Evolutionary conservation across 2,113 vertebrate genomes (phyloP).

Genomic region (Malurus melanocephalus): DNA sequence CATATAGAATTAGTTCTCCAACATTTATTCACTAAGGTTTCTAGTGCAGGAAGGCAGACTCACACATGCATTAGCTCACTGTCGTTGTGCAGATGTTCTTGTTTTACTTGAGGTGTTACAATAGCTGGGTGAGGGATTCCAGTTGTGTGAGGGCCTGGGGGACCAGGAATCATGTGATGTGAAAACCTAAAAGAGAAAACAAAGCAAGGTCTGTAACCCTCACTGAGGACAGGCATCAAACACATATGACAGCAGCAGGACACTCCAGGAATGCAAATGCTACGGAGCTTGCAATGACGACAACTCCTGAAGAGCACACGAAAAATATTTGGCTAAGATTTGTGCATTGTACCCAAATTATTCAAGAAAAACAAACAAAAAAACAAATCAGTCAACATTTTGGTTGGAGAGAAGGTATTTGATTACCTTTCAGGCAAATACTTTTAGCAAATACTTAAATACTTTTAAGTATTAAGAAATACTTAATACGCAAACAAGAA

Average conservation of each 20-base stretch:
- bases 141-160: slow-evolving; percentile 93
- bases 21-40: background rate
- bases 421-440: slow-evolving; percentile 4
- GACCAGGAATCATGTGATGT: slow-evolving; percentile 97
- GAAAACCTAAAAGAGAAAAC: slow-evolving; percentile 85
- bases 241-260: background rate
- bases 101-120: slow-evolving; percentile 98
- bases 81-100: slow-evolving; percentile 91
- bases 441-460: slow-evolving; percentile 12
- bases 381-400: background rate
- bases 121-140: slow-evolving; percentile 98
- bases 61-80: slow-evolving; percentile 97
- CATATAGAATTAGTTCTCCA: background rate
- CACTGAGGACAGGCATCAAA: background rate
- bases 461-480: no score
- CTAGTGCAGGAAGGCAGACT: slow-evolving; percentile 64
- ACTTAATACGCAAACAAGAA: background rate
- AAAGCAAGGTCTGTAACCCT: slow-evolving; percentile 4
- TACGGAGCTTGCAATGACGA: background rate
- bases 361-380: background rate
- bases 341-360: background rate
- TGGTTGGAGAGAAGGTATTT: background rate
- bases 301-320: background rate
- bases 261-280: background rate
- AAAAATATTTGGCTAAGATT: slow-evolving; percentile 33